These are phyloP conservation scores for Amphipyra tragopoginis DNA, from an alignment of 2,888 invertebrate genomes.

Conservation along the genomic window DNA sequence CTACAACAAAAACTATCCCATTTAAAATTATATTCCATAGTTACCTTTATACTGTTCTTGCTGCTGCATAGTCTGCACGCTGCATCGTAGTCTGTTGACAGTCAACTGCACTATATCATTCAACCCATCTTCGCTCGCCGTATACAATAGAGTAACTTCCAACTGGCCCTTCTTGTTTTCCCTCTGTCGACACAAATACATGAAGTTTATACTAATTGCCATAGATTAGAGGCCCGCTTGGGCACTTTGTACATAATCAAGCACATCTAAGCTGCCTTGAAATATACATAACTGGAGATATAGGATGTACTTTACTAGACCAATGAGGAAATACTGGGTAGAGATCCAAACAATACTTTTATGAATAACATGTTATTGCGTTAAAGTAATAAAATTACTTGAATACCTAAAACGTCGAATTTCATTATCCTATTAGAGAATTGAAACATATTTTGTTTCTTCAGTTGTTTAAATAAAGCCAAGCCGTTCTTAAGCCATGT, in stretches of 20 bases:
- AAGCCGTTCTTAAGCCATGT: conserved; percentile 17
- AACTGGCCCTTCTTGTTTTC: conserved; percentile 92
- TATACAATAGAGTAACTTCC: conserved; percentile 91
- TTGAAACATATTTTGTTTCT: neutral
- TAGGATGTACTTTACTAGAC: conserved; percentile 18
- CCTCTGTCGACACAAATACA: conserved; percentile 80
- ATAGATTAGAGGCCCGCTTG: conserved; percentile 51
- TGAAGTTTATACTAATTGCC: conserved; percentile 46
- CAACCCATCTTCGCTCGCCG: conserved; percentile 91
- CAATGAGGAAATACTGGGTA: conserved; percentile 36
- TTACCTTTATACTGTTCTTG: conserved; percentile 92
- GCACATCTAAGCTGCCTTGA: conserved; percentile 34
- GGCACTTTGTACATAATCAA: conserved; percentile 43
- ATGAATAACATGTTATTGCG: conserved; percentile 15
- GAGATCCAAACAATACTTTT: conserved; percentile 25
- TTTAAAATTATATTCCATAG: neutral
- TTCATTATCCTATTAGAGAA: neutral
- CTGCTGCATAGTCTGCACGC: conserved; percentile 93
- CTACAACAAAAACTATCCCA: neutral
- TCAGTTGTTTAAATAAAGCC: conserved; percentile 15
- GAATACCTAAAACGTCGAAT: conserved; percentile 5
- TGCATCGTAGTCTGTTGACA: conserved; percentile 91
- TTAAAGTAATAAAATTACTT: conserved; percentile 22
- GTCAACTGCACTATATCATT: conserved; percentile 91
- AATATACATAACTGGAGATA: conserved; percentile 23